Conservation (phyloP, 1,140 invertebrate species). For the Panagrolaimus sp. region DNA sequence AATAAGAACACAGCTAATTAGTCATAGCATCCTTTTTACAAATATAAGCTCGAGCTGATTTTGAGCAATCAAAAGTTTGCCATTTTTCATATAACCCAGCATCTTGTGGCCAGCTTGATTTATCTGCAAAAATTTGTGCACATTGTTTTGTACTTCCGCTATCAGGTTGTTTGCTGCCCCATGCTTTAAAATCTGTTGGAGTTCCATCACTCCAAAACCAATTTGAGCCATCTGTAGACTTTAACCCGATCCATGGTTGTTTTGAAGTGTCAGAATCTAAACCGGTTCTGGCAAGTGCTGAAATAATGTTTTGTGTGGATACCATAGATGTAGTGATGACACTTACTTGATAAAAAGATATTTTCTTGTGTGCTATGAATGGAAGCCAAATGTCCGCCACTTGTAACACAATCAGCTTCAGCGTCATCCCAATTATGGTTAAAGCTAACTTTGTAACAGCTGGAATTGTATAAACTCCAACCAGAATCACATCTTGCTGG, state of each 20-base stretch:
- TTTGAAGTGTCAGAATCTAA: neutral
- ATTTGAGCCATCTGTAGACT: neutral
- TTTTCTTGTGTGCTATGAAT: neutral
- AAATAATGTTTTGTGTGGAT: neutral
- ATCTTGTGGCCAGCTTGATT: neutral
- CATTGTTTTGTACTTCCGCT: neutral
- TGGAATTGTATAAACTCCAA: slow-evolving; percentile 5
- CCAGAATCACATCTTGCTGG: neutral
- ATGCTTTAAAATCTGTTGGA: neutral
- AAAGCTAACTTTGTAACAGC: slow-evolving; percentile 11
- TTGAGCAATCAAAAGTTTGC: neutral
- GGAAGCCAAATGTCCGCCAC: neutral
- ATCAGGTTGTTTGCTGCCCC: neutral
- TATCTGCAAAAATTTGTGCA: slow-evolving; percentile 3
- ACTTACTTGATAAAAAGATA: slow-evolving; percentile 4
- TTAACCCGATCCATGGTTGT: slow-evolving; percentile 11
- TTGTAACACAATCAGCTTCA: neutral
- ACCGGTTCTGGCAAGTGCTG: neutral
- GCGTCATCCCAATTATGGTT: slow-evolving; percentile 16
- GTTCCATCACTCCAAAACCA: slow-evolving; percentile 12
- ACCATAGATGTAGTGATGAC: neutral
- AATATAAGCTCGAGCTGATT: neutral
- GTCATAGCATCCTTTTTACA: slow-evolving; percentile 1
- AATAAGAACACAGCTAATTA: too few species aligned
- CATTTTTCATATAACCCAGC: too few species aligned